These are phyloP conservation scores for Clarias pachynema DNA, from an alignment of 2,797 vertebrate species.

Conservation along the genomic window DNA sequence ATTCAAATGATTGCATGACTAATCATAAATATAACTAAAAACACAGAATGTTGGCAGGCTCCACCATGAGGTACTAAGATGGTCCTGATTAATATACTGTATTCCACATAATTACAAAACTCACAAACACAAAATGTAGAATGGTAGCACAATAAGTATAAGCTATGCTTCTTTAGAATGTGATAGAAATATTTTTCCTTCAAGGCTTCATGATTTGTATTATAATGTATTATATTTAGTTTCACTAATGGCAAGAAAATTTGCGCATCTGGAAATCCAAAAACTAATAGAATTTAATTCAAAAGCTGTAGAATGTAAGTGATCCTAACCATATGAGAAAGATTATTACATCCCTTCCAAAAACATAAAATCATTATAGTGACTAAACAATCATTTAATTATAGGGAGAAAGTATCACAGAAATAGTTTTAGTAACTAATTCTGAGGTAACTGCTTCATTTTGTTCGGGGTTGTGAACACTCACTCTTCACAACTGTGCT, in stretches of 20 bases:
- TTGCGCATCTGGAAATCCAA: background rate
- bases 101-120: background rate
- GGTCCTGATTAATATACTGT: background rate
- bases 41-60: background rate
- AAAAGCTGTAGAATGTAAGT: background rate
- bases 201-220: background rate
- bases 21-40: too few species aligned
- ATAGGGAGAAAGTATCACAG: background rate
- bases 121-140: background rate
- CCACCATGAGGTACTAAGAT: background rate
- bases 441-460: background rate
- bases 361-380: background rate
- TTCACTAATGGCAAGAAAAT: background rate
- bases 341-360: background rate
- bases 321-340: background rate
- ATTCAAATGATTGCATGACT: too few species aligned
- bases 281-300: background rate
- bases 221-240: background rate
- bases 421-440: background rate
- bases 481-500: background rate
- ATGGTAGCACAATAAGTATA: background rate
- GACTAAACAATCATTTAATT: background rate
- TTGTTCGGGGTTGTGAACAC: background rate
- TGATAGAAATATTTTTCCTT: background rate
- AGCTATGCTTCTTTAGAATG: background rate